Base-by-base conservation (phyloP, 2,113 vertebrate genomes). In the Protobothrops flavoviridis region DNA sequence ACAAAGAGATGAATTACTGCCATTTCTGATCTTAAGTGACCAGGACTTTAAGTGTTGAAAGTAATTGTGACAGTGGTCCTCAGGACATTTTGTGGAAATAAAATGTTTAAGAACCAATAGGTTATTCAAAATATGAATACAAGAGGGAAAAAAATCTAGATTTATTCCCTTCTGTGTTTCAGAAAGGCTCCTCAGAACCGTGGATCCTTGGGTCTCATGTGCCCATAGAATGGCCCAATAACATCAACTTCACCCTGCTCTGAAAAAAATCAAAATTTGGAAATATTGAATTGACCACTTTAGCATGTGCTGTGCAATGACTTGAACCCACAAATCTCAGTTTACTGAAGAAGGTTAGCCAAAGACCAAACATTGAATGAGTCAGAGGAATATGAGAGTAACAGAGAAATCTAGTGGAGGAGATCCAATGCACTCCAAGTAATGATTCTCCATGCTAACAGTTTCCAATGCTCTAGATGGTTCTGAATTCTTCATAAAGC, bases 241-340 rank as follows among this genome's bases (percentile, higher is more conserved):
- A 57, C 64, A 55, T 85, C 20, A 85, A 55, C 11, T 89, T 92
- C 64, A 85, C 29, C 57, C 53, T n/a, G 20, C 43, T 90, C 64
- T 93, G 53, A 43, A 85, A 21, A 85, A 21, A 90, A 57, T 88
- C 81, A 56, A 43, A 55, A 85, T 50, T 24, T 94, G 93, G 87
- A 95, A 85, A 43, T 94, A 96, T 93, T 88, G 96, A 94, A 92
- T 87, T 90, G 90, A 81, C 64, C 90, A 91, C 90, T 81, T 29
- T 52, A 81, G 29, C 53, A 91, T 59, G 53, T 85, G 86, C 43
- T 48, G 29, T 23, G 43, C 53, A 88, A 81, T 86, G 53, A 91
- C 15, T 23, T 21, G 88, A 88, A 81, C 52, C 86, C 90, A 92
- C 86, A 91, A 33, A 57, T 93, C 93, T 93, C 61, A 43, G 52